Evolutionary conservation across 2,797 vertebrate species (phyloP), one percentile per base, ranked within the genome.

Genomic region (Ctenosaura bakeri): DNA sequence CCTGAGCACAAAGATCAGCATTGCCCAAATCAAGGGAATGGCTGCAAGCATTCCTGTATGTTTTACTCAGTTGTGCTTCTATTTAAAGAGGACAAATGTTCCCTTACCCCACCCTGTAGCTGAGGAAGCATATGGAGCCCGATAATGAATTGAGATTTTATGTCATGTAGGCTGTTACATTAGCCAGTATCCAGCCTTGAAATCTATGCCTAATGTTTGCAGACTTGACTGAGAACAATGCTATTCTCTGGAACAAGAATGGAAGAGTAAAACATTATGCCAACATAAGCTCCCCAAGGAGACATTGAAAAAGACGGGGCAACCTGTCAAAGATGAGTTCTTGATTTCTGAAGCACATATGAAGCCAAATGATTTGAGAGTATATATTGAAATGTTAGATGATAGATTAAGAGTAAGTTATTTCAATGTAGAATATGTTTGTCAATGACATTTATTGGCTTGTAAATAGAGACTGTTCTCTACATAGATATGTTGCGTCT

Each of bases 201-300:
- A 92, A 83, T 0, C 59, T 89, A 95, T 88, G 86, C 89, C 90
- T 83, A 86, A 94, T 95, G 96, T 94, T 95, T 90, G n/a, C 94
- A 94, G 94, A 93, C 96, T 97, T 97, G 95, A 95, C 94, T 93
- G 96, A 96, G 94, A 97, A 96, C 97, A 97, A 93, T 96, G 95
- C 94, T 92, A 94, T 90, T 94, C 90, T 96, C 97, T 96, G 96
- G 95, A 96, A 94, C 83, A 91, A 90, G 80, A 86, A 78, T 20
- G 56, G 59, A 76, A 92, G 80, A 94, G 96, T 96, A 95, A 97
- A 94, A 90, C 93, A 90, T 93, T 91, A 89, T 96, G 96, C 96
- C 96, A 96, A 26, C 14, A 54, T 3, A 1, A 1, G 24, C 92
- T 96, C 96, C 96, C 95, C 85, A 66, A 96, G 94, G 96, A 94